phyloP scores from a whole-genome alignment of 2,888 invertebrate genomes.

The Aphidoletes aphidimyza region DNA sequence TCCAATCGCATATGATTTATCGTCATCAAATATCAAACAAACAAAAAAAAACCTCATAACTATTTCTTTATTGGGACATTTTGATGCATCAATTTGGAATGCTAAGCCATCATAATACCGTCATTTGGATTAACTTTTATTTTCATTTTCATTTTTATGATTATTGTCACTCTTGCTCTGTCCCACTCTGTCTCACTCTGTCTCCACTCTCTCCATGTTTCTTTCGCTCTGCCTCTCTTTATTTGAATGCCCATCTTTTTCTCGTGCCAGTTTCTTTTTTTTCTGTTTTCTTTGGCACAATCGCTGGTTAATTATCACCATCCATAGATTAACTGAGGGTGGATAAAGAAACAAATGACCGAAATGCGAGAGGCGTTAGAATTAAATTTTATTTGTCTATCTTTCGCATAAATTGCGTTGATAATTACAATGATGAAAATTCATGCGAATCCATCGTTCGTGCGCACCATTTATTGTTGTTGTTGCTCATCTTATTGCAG shows the following conservation, averaged over 20 bases:
- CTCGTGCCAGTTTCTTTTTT: not conserved
- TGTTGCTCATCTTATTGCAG: slow-evolving; percentile 66
- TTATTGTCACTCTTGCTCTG: too few species aligned
- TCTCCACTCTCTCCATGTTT: too few species aligned
- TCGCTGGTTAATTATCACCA: slow-evolving; percentile 32
- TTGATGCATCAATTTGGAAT: slow-evolving; percentile 1
- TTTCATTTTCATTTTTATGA: slow-evolving; percentile 26
- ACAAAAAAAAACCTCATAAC: not conserved
- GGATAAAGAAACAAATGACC: slow-evolving; percentile 45
- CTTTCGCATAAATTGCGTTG: slow-evolving; percentile 10
- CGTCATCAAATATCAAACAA: not conserved
- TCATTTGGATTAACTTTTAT: slow-evolving; percentile 42
- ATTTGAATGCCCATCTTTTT: too few species aligned
- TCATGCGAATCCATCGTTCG: not conserved
- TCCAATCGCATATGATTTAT: not conserved
- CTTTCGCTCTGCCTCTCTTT: too few species aligned
- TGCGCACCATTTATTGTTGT: not conserved
- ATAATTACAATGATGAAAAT: slow-evolving; percentile 36
- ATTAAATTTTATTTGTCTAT: not conserved
- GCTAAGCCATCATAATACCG: slow-evolving; percentile 25
- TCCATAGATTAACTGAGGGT: slow-evolving; percentile 27
- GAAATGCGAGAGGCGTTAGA: not conserved
- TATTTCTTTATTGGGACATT: slow-evolving; percentile 16
- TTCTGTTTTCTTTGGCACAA: not conserved
- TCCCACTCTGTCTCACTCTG: not conserved